Conservation (phyloP, 2,113 vertebrate species). For the Pelusios castaneus region DNA sequence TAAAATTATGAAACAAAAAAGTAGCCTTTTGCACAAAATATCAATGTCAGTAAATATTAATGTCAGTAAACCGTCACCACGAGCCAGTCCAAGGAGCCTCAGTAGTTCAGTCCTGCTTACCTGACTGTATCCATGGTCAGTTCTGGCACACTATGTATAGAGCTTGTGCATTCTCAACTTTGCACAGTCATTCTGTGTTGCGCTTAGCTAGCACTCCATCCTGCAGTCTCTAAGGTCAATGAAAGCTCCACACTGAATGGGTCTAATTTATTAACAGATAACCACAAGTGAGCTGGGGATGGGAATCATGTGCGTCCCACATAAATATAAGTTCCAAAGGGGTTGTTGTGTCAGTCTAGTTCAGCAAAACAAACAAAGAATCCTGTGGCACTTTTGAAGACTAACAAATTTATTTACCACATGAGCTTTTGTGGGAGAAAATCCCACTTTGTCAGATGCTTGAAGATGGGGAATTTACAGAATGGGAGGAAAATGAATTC, state of each 20-base stretch:
- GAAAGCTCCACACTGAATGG: not conserved
- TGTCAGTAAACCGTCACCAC: constrained; percentile 12
- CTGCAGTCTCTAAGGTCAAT: not conserved
- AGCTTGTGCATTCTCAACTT: not conserved
- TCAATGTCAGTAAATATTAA: constrained; percentile 38
- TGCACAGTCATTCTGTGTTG: not conserved
- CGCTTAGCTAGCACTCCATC: not conserved
- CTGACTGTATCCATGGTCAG: not conserved
- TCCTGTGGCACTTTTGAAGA: too few relatives aligned
- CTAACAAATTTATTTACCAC: too few relatives aligned
- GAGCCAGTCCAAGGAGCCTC: constrained; percentile 25
- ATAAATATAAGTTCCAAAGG: too few relatives aligned
- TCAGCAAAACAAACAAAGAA: too few relatives aligned
- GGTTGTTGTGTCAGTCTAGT: too few relatives aligned
- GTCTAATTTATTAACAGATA: not conserved
- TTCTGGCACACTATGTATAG: not conserved
- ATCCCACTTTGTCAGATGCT: too few relatives aligned
- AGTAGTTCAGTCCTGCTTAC: constrained; percentile 18
- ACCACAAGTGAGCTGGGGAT: not conserved
- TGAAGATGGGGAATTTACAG: too few relatives aligned
- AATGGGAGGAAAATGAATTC: too few relatives aligned
- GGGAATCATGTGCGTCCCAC: not conserved
- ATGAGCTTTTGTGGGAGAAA: too few relatives aligned
- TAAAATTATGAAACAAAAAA: constrained; percentile 57
- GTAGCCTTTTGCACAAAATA: constrained; percentile 8